These are phyloP conservation scores for Pararge aegeria DNA, from an alignment of 1,140 invertebrate genomes.

Conservation along the genomic window DNA sequence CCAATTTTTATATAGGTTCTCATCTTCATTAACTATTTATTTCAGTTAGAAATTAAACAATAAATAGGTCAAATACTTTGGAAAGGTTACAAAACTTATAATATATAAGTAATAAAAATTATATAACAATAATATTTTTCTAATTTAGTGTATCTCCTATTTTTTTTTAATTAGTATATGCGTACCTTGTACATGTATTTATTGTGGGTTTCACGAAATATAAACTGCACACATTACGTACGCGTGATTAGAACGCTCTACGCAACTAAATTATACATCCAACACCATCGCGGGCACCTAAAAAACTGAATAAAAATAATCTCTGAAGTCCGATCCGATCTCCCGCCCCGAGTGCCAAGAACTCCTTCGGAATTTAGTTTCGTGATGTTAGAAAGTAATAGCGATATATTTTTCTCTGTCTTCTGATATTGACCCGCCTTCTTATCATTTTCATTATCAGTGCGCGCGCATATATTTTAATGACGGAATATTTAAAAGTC, in stretches of 20 bases:
- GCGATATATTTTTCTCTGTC: conserved; percentile 48
- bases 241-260: conserved; percentile 51
- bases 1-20: no score
- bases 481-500: background rate
- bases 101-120: no score
- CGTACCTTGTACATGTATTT: background rate
- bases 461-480: conserved; percentile 44
- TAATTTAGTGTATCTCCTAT: no score
- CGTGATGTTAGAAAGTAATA: conserved; percentile 35
- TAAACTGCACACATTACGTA: conserved; percentile 32
- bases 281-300: conserved; percentile 37
- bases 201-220: background rate
- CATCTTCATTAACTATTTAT: no score
- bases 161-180: conserved; percentile 35
- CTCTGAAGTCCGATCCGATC: background rate
- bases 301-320: conserved; percentile 48
- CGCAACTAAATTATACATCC: conserved; percentile 45
- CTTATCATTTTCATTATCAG: conserved; percentile 46
- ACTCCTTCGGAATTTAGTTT: background rate
- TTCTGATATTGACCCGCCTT: conserved; percentile 54
- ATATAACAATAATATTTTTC: no score
- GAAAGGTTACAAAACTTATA: no score
- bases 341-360: background rate
- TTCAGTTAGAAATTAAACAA: no score
- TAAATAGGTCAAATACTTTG: no score